These are phyloP conservation scores for Narcine bancroftii DNA, from an alignment of 2,113 vertebrate species.

Conservation along the genomic window DNA sequence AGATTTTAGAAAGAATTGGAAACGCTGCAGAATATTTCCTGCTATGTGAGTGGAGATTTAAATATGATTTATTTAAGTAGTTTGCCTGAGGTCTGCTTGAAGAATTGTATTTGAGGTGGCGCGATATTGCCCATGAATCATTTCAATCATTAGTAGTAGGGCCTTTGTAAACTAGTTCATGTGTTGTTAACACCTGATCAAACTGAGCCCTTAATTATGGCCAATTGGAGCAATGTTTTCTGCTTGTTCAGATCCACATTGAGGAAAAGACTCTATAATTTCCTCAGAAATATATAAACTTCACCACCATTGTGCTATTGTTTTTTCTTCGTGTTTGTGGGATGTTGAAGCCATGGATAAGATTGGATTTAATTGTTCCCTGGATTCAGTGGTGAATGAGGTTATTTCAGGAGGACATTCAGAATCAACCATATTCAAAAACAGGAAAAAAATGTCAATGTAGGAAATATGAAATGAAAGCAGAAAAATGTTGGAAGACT, in stretches of 20 bases:
- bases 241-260: neutral
- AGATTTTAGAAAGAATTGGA: neutral
- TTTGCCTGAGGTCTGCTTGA: neutral
- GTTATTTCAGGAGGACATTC: too few relatives aligned
- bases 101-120: neutral
- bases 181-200: neutral
- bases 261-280: neutral
- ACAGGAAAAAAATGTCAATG: too few relatives aligned
- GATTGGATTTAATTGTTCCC: too few relatives aligned
- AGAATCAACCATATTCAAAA: too few relatives aligned
- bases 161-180: neutral
- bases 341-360: too few relatives aligned
- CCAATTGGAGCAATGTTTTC: neutral
- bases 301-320: too few relatives aligned
- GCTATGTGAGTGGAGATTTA: neutral
- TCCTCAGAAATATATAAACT: too few relatives aligned
- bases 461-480: too few relatives aligned
- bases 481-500: too few relatives aligned
- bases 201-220: conserved; percentile 9
- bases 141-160: neutral
- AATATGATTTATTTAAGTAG: neutral
- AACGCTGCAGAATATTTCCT: neutral
- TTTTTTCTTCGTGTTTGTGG: neutral
- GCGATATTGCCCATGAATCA: neutral
- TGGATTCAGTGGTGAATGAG: too few relatives aligned